Evolutionary conservation across 2,113 vertebrate species (phyloP).

Genomic region (Tiliqua scincoides): DNA sequence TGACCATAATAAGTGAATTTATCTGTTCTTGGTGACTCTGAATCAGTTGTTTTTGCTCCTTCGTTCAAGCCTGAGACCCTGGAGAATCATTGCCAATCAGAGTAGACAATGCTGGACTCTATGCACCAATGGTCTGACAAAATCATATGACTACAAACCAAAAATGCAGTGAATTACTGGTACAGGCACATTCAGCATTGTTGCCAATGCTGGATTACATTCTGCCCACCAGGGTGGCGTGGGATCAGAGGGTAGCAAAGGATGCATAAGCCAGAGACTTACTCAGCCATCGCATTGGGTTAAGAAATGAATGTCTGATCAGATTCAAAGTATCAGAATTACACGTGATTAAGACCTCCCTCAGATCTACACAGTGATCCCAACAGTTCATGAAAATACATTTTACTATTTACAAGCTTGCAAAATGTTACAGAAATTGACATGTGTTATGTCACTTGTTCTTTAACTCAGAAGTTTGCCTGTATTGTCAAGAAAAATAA

Average conservation of each 20-base stretch:
- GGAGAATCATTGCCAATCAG: no score
- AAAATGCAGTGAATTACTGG: not conserved
- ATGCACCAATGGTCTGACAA: no score
- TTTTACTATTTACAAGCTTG: not conserved
- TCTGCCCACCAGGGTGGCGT: not conserved
- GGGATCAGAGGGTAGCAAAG: not conserved
- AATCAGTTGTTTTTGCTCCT: not conserved
- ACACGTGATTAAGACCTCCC: not conserved
- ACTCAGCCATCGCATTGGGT: no score
- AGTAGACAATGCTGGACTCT: no score
- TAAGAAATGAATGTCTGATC: not conserved
- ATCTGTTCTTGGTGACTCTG: not conserved
- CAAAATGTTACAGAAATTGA: not conserved
- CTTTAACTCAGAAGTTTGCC: constrained; percentile 10
- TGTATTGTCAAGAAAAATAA: not conserved
- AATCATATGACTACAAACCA: no score
- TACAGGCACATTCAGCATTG: not conserved
- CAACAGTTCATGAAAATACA: not conserved
- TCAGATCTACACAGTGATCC: not conserved
- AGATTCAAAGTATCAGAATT: not conserved
- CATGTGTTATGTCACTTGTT: not conserved
- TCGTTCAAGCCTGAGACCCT: not conserved
- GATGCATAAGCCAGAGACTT: not conserved
- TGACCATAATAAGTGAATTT: not conserved
- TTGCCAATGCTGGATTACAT: not conserved